Conservation (phyloP, 2,113 vertebrate species). For the Ovibos moschatus region DNA sequence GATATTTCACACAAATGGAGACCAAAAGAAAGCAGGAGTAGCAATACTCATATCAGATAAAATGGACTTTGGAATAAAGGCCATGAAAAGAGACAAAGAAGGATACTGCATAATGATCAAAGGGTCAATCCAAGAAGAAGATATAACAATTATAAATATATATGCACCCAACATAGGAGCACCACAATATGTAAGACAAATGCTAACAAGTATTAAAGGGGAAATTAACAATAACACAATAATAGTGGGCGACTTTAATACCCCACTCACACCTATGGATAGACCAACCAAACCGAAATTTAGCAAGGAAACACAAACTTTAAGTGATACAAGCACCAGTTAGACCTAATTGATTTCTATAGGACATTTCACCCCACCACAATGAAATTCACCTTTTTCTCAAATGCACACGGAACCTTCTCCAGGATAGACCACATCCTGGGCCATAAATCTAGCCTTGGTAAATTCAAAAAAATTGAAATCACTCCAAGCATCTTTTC, state of each 20-base stretch:
- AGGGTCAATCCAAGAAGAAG: too few relatives aligned
- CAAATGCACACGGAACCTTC: not conserved
- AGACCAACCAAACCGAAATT: not conserved
- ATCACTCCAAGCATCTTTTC: not conserved
- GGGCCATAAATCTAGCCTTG: not conserved
- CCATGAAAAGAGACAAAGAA: not conserved
- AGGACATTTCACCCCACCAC: not conserved
- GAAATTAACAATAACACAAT: not conserved
- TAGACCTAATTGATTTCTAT: not conserved
- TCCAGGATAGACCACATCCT: not conserved
- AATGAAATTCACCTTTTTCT: not conserved
- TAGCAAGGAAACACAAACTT: not conserved
- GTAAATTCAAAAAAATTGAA: not conserved
- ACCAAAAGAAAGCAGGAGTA: not conserved
- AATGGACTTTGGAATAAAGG: not conserved
- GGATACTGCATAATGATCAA: too few relatives aligned
- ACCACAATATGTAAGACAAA: not conserved
- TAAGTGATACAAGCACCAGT: not conserved
- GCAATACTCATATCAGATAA: not conserved
- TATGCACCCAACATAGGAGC: not conserved
- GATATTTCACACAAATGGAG: not conserved
- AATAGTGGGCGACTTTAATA: not conserved
- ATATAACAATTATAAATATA: too few relatives aligned
- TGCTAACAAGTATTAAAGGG: not conserved
- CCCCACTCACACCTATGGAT: not conserved